Evolutionary conservation across 2,113 vertebrate species (phyloP), one percentile per base, ranked within the genome.

Genomic region (Charadrius vociferus): DNA sequence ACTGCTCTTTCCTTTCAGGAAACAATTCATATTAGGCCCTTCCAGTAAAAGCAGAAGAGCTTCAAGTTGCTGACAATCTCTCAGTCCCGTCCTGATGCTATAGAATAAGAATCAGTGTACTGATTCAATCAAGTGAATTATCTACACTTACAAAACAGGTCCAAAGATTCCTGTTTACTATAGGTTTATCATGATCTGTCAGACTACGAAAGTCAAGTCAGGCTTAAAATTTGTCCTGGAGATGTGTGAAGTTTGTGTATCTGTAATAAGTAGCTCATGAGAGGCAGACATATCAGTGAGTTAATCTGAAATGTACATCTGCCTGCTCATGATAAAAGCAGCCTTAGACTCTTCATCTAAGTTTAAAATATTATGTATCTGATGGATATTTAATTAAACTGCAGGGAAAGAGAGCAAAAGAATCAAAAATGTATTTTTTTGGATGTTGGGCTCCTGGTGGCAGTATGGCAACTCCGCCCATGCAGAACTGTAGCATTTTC

Each of bases 191-290:
- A 77, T 24, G 34, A 83, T 73, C 75, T 86, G 53, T 65, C 82
- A 95, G 71, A 77, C 82, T 68, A 73, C 95, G 73, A 6, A 95
- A 92, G 79, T 73, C 90, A 95, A 92, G 62, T 61, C 88, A 90
- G 43, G 67, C 36, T 95, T 90, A 88, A 96, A 93, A 86, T 88
- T 62, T 36, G 32, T 90, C 67, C 75, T 39, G 62, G 30, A 95
- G 36, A 92, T 34, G 53, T 49, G 58, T 88, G 56, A 95, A 85
- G 86, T 86, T 90, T 77, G 16, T 80, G 17, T 45, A 67, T 52
- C 77, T 79, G 37, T n/a, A 78, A 66, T 47, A 95, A 84, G 62
- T 19, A 81, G 83, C 65, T 87, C 34, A 45, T 24, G 39, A 79
- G 91, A 90, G n/a, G 43, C 41, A 93, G 49, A 39, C 21, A 7